Conservation (phyloP, 2,888 invertebrate species). For the Drymonia ruficornis region DNA sequence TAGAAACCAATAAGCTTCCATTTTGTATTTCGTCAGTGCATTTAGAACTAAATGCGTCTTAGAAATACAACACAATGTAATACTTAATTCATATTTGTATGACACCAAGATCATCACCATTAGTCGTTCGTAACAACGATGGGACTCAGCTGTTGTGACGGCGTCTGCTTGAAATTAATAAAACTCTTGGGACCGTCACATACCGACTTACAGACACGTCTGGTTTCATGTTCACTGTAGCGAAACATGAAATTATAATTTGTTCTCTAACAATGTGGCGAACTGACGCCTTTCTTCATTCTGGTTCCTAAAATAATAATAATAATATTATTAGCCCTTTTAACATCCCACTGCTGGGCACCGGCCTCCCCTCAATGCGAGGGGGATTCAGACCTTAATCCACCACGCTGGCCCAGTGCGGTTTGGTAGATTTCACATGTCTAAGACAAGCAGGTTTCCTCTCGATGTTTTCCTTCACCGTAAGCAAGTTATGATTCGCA, state of each 20-base stretch:
- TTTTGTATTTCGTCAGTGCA: not conserved
- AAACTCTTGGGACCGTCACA: conserved; percentile 31
- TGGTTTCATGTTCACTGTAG: conserved; percentile 3
- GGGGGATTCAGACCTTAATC: too few species aligned
- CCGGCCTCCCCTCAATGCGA: too few species aligned
- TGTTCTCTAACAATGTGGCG: not conserved
- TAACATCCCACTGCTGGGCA: too few species aligned
- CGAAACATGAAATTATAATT: not conserved
- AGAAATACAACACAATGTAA: not conserved
- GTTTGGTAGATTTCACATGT: too few species aligned
- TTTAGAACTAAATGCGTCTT: not conserved
- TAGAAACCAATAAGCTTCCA: too few species aligned
- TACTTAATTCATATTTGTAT: conserved; percentile 13
- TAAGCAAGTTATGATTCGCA: too few species aligned
- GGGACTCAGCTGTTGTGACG: conserved; percentile 46
- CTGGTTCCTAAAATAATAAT: too few species aligned
- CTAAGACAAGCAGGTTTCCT: too few species aligned
- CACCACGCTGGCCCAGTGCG: too few species aligned
- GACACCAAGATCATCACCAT: conserved; percentile 35
- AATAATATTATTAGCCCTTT: too few species aligned
- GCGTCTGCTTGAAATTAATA: conserved; percentile 46
- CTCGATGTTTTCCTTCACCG: too few species aligned
- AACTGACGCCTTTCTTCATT: not conserved
- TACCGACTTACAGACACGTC: conserved; percentile 6
- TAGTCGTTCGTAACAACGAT: conserved; percentile 23